Conservation (phyloP, 1,140 invertebrate species). For the Propsilocerus akamusi region DNA sequence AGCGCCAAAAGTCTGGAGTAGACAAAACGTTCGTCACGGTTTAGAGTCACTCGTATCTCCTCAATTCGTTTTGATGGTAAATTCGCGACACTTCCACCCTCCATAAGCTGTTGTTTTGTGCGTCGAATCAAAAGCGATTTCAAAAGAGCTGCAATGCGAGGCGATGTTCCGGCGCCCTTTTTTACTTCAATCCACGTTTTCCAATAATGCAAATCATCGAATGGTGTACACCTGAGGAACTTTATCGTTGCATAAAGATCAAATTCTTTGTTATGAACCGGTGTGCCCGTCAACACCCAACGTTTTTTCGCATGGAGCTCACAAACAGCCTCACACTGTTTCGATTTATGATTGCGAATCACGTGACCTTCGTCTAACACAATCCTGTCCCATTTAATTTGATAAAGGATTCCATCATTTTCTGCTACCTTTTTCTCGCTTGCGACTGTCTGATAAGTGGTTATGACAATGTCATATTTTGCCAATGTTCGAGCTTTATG, state of each 20-base stretch:
- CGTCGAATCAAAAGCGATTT: slow-evolving; percentile 64
- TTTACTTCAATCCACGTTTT: slow-evolving; percentile 51
- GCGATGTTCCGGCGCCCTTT: slow-evolving; percentile 46
- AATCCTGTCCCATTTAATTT: slow-evolving; percentile 53
- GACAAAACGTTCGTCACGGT: slow-evolving; percentile 50
- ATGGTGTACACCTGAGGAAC: slow-evolving; percentile 68
- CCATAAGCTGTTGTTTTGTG: slow-evolving; percentile 60
- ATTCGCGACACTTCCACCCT: slow-evolving; percentile 31
- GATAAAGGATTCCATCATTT: slow-evolving; percentile 12
- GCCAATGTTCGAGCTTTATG: slow-evolving; percentile 37
- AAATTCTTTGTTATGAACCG: slow-evolving; percentile 82
- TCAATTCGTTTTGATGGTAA: slow-evolving; percentile 45
- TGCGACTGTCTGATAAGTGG: slow-evolving; percentile 50
- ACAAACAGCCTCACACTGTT: slow-evolving; percentile 50
- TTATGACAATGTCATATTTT: slow-evolving; percentile 48
- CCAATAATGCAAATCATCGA: slow-evolving; percentile 60
- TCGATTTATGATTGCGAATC: slow-evolving; percentile 72
- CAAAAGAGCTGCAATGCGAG: slow-evolving; percentile 57
- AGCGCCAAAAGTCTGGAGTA: slow-evolving; percentile 58
- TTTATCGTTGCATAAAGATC: slow-evolving; percentile 79
- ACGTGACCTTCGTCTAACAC: slow-evolving; percentile 88
- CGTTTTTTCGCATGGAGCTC: slow-evolving; percentile 36
- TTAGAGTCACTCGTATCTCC: slow-evolving; percentile 36
- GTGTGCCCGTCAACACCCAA: slow-evolving; percentile 87
- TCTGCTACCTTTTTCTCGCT: slow-evolving; percentile 28